phyloP scores from a whole-genome alignment of 2,888 invertebrate genomes.

The Pollenia griseotomentosa region DNA sequence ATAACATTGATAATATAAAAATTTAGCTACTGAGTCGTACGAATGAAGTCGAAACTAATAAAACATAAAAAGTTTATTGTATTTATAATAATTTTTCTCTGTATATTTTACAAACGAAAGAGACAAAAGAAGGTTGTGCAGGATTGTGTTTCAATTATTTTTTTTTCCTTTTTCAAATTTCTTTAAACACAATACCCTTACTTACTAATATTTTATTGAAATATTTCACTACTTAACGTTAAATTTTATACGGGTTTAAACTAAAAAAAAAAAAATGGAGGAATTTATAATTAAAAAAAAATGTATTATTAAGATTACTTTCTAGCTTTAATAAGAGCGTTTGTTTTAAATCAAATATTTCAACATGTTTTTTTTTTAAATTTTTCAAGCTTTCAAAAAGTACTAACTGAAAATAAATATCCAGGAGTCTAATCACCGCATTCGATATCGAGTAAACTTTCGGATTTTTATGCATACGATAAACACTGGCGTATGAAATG shows the following conservation, averaged over 20 bases:
- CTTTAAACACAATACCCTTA: background rate
- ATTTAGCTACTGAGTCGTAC: background rate
- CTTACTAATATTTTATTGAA: conserved; percentile 7
- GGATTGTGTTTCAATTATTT: conserved; percentile 1
- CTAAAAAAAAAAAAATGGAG: background rate
- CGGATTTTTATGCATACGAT: too few relatives aligned
- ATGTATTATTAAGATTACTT: too few relatives aligned
- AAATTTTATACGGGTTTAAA: background rate
- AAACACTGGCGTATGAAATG: too few relatives aligned
- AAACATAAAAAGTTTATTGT: background rate
- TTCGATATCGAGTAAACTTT: too few relatives aligned
- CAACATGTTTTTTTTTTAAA: too few relatives aligned
- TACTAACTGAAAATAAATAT: too few relatives aligned
- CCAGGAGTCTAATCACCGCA: too few relatives aligned
- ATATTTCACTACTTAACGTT: background rate
- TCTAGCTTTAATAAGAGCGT: too few relatives aligned
- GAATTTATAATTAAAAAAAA: background rate
- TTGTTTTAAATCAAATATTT: too few relatives aligned
- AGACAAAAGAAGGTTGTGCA: conserved; percentile 14
- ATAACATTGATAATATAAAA: background rate
- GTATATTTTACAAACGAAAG: background rate
- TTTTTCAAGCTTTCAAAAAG: too few relatives aligned
- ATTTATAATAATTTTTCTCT: background rate
- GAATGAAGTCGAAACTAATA: background rate
- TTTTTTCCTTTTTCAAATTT: background rate